A percentile compares a stretch with the other conserved stretches of the same genome.
Evolutionary conservation across 2,113 vertebrate genomes (phyloP).

Genomic region (Xerus inauris): DNA sequence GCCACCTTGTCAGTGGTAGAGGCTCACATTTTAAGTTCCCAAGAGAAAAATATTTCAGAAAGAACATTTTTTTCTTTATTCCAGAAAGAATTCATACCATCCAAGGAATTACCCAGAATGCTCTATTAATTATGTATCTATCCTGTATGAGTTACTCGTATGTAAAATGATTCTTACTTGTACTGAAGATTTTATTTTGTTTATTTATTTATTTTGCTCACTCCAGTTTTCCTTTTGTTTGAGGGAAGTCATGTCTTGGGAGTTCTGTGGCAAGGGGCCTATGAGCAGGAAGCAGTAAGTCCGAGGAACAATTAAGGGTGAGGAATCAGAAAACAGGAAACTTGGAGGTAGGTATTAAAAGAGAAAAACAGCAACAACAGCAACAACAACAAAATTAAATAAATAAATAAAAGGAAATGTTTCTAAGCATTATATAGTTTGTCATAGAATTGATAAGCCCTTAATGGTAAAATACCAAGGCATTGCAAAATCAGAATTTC

Average conservation of each 20-base stretch:
- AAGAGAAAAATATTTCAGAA: slow-evolving; percentile 56
- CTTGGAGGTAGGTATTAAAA: not conserved
- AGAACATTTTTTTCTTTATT: slow-evolving; percentile 34
- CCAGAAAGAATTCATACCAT: not conserved
- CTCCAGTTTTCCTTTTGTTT: slow-evolving; percentile 16
- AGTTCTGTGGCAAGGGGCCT: not conserved
- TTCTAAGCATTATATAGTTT: not conserved
- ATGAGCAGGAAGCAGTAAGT: not conserved
- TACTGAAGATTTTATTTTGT: not conserved
- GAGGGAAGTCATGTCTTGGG: not conserved
- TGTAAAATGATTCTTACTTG: not conserved
- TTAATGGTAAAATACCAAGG: not conserved
- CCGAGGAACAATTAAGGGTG: not conserved
- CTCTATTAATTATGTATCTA: not conserved
- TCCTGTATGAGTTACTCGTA: not conserved
- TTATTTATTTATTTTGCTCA: not conserved
- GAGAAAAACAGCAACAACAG: no score
- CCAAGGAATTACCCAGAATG: not conserved
- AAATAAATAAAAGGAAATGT: not conserved
- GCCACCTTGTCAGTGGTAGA: slow-evolving; percentile 66
- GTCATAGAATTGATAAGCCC: not conserved
- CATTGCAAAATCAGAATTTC: not conserved
- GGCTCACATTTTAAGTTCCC: slow-evolving; percentile 50
- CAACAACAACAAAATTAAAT: no score
- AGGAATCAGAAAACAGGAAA: not conserved